A percentile compares a stretch with the other conserved stretches of the same genome.
Evolutionary conservation across 2,888 invertebrate genomes (phyloP).

Genomic region (Platycheirus rosarum): DNA sequence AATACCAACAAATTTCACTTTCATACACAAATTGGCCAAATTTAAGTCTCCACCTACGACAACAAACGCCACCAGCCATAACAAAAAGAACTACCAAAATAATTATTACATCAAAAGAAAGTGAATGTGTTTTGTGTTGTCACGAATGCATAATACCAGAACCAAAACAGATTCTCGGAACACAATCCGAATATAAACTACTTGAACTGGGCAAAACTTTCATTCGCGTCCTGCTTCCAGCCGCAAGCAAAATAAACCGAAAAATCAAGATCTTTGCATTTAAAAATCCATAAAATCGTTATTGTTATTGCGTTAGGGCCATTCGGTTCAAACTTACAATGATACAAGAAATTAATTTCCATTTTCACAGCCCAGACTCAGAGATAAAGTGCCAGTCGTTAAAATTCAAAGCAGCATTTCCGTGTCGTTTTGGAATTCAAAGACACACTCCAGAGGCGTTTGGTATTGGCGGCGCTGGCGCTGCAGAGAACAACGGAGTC

Average conservation of each 20-base stretch:
- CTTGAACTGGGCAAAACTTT: conserved; percentile 39
- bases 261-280: conserved; percentile 19
- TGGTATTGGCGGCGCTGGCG: background rate
- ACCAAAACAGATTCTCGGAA: conserved; percentile 7
- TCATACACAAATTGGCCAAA: conserved; percentile 23
- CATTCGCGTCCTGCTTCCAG: conserved; percentile 23
- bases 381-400: conserved; percentile 31
- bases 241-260: background rate
- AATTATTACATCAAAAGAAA: conserved; percentile 69
- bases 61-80: conserved; percentile 13
- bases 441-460: background rate
- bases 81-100: conserved; percentile 9
- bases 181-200: conserved; percentile 41
- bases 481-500: background rate
- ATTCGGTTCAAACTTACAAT: conserved; percentile 11
- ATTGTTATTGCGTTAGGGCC: conserved; percentile 14
- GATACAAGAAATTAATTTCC: conserved; percentile 49
- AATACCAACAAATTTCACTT: conserved; percentile 19
- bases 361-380: conserved; percentile 25
- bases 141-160: conserved; percentile 58
- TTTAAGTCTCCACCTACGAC: conserved; percentile 30
- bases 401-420: conserved; percentile 61
- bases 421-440: conserved; percentile 50
- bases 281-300: conserved; percentile 51
- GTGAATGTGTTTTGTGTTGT: conserved; percentile 67